Evolutionary conservation across 53 echinoderm and acorn worm species (phyloP).

Genomic region (Pentamera pediparva): DNA sequence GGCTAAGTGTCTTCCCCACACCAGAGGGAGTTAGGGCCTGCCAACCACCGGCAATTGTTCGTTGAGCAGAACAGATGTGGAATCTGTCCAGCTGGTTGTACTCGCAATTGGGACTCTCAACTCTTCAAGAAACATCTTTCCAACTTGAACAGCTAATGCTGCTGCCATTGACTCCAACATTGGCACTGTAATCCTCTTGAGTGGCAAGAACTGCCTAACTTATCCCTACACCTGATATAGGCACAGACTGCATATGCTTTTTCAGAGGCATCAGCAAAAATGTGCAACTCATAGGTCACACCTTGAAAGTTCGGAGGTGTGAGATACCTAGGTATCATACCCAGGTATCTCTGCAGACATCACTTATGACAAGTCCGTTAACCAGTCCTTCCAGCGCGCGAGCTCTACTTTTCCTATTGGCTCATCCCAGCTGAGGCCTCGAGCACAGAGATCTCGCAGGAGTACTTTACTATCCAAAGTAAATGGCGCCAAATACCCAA

Average conservation of each 20-base stretch:
- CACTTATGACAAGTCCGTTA: not conserved
- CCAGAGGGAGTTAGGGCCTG: conserved; percentile 41
- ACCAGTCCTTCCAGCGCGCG: not conserved
- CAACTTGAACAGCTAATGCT: conserved; percentile 11
- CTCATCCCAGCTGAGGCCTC: conserved; percentile 31
- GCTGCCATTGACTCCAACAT: conserved; percentile 40
- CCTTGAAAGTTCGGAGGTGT: conserved; percentile 14
- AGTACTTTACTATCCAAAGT: conserved; percentile 37
- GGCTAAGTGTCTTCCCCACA: conserved; percentile 35
- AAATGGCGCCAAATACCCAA: conserved; percentile 58
- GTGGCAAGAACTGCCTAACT: conserved; percentile 21
- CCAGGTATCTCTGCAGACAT: too few relatives aligned
- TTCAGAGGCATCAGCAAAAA: conserved; percentile 55
- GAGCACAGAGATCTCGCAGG: conserved; percentile 38
- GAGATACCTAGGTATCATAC: conserved; percentile 15
- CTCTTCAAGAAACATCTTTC: too few relatives aligned
- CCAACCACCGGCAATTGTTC: conserved; percentile 30
- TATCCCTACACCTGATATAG: conserved; percentile 38
- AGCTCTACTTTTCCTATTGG: not conserved
- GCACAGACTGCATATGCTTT: conserved; percentile 41
- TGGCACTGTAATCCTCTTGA: too few relatives aligned
- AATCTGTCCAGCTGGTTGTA: conserved; percentile 41
- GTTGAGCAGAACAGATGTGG: conserved; percentile 38
- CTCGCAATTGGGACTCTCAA: conserved; percentile 9
- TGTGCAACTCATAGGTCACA: conserved; percentile 20